Base-by-base conservation (phyloP, 2,113 vertebrate genomes). In the Chloropsis cyanopogon region DNA sequence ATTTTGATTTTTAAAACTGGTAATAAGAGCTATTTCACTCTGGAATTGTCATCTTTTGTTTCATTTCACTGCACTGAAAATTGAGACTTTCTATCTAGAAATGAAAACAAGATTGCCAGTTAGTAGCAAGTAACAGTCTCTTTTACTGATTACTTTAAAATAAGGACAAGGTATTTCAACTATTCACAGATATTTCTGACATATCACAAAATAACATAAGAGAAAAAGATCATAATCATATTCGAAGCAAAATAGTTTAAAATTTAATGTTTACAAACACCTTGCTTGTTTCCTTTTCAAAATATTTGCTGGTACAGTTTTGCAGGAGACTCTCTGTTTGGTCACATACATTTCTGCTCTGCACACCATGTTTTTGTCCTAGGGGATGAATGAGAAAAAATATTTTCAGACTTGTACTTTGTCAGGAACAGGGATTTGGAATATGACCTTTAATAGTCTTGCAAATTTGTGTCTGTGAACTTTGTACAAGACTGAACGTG, bases 81-180 rank as follows among this genome's bases (percentile, higher is more conserved):
- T 7, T 14, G 14, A 52, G 21, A 35, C 10, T 50, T 80, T 39
- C 2, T 8, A 22, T 50, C 53, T 59, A 88, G 49, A 86, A 96
- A 94, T 56, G 12, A 92, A 70, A 77, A 78, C 29, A 83, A 78
- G 25, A 56, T 64, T 81, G 57, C n/a, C 41, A n/a, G 3, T 46
- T 29, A 71, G 37, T 81, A 93, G 56, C 69, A 93, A 90, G 54
- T 88, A 93, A 94, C 68, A 86, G 56, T 85, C 31, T 88, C 53
- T 54, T 97, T 97, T 95, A 96, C 90, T 97, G 83, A 86, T 91
- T 81, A 75, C 63, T 90, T 94, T 52, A 90, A 88, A 95, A 81
- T 65, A 88, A 66, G 42, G 42, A 89, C 29, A 93, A 92, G 15
- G 72, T 83, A 86, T 91, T 93, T 88, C 80, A 94, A 78, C 57